These are phyloP conservation scores for Mesocricetus auratus DNA, from an alignment of 2,113 vertebrate species.

Conservation along the genomic window DNA sequence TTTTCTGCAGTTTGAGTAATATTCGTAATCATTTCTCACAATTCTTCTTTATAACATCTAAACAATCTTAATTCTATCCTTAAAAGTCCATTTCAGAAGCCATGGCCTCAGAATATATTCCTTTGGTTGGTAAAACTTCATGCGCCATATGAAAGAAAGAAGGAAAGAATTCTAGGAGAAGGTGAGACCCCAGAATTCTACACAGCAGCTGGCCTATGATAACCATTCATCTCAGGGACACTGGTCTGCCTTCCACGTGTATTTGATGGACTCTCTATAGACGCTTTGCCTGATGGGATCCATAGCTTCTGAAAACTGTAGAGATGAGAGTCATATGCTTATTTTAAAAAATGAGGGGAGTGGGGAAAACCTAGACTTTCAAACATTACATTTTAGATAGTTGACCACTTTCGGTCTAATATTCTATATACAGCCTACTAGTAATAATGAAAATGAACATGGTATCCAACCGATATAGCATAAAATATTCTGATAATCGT, in stretches of 20 bases:
- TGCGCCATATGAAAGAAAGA: background rate
- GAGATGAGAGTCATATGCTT: background rate
- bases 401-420: constrained; percentile 32
- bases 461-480: constrained; percentile 18
- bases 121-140: constrained; percentile 30
- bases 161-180: constrained; percentile 21
- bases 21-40: constrained; percentile 39
- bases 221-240: constrained; percentile 13
- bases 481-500: background rate
- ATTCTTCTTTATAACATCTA: background rate
- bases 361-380: background rate
- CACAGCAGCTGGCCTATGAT: background rate
- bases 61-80: background rate
- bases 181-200: background rate
- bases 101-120: background rate
- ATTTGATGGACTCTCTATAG: background rate
- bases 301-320: constrained; percentile 15
- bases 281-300: constrained; percentile 15
- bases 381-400: constrained; percentile 33
- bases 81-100: constrained; percentile 24
- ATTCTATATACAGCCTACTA: background rate
- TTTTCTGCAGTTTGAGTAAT: constrained; percentile 53
- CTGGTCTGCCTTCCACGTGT: background rate
- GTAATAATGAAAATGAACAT: constrained; percentile 20
- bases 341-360: background rate